Conservation (phyloP, 2,113 vertebrate species). For the Paradoxurus hermaphroditus region DNA sequence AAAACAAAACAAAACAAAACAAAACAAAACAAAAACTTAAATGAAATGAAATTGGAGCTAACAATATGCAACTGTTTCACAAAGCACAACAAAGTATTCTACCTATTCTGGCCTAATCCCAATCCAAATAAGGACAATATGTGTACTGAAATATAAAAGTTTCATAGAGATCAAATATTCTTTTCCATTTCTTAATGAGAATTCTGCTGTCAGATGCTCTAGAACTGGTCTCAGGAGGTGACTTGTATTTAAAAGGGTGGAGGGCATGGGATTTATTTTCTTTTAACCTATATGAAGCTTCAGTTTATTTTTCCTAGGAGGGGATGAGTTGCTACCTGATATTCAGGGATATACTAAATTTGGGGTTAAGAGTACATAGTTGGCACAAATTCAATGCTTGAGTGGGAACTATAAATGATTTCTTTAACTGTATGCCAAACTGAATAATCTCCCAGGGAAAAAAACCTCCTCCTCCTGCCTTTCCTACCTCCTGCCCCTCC, state of each 20-base stretch:
- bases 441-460: constrained; percentile 71
- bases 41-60: not conserved
- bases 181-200: constrained; percentile 41
- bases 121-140: constrained; percentile 17
- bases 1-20: not conserved
- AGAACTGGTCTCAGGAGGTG: constrained; percentile 8
- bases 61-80: constrained; percentile 4
- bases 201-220: constrained; percentile 31
- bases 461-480: constrained; percentile 57
- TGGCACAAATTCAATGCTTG: constrained; percentile 59
- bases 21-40: not conserved
- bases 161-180: constrained; percentile 39
- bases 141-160: not conserved
- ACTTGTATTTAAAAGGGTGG: not conserved
- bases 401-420: constrained; percentile 66
- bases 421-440: constrained; percentile 70
- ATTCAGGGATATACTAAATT: constrained; percentile 19
- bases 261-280: constrained; percentile 12
- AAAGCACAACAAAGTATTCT: constrained; percentile 44
- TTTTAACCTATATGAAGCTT: constrained; percentile 16
- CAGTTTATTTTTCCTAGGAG: not conserved
- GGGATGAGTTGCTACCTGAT: not conserved
- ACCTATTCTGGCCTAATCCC: not conserved
- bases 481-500: constrained; percentile 72
- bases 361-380: constrained; percentile 47